Conservation (phyloP, 2,888 invertebrate genomes). For the Stenodera caucasica region DNA sequence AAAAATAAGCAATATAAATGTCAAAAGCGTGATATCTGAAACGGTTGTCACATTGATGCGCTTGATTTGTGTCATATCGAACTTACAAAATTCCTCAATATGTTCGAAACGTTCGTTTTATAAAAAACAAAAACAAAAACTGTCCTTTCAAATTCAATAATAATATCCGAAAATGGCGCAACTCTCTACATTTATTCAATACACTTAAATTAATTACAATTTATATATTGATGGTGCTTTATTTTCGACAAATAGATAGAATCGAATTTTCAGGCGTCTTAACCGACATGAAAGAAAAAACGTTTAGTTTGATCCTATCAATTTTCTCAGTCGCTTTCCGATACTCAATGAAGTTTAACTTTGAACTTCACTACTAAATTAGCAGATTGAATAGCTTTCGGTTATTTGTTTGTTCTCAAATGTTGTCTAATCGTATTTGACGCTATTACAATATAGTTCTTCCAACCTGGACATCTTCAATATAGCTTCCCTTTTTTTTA, state of each 20-base stretch:
- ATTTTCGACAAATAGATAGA: constrained; percentile 19
- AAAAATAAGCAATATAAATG: constrained; percentile 28
- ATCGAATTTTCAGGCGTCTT: constrained; percentile 19
- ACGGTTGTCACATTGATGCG: constrained; percentile 22
- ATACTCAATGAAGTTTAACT: constrained; percentile 21
- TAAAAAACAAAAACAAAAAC: too few species aligned
- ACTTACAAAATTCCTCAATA: constrained; percentile 8
- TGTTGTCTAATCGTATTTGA: neutral
- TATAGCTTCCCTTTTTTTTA: neutral
- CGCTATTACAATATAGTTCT: constrained; percentile 4
- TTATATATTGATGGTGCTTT: constrained; percentile 12
- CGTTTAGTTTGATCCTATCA: constrained; percentile 21
- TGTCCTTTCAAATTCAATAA: constrained; percentile 6
- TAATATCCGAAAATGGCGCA: constrained; percentile 9
- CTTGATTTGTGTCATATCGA: constrained; percentile 25
- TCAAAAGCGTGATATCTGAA: constrained; percentile 23
- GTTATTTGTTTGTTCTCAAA: constrained; percentile 11
- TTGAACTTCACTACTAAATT: constrained; percentile 23
- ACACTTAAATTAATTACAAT: neutral
- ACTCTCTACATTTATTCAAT: constrained; percentile 12
- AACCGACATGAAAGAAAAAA: constrained; percentile 18
- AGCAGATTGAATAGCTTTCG: constrained; percentile 19
- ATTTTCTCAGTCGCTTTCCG: constrained; percentile 17
- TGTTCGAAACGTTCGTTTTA: neutral
- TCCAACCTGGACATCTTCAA: constrained; percentile 13